Conservation (phyloP, 2,888 invertebrate species). For the Melanophora roralis region DNA sequence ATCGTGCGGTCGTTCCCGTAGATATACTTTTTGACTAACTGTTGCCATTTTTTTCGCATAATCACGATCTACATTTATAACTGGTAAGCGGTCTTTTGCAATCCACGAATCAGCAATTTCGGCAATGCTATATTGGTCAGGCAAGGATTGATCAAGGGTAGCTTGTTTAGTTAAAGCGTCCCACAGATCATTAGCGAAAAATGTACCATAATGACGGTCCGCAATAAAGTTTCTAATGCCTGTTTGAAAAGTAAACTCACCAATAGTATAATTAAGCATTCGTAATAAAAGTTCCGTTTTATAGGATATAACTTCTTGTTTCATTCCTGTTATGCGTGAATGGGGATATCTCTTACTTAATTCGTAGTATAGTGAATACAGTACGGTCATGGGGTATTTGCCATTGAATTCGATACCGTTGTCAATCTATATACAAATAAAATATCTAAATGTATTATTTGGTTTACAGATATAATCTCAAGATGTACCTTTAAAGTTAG, state of each 20-base stretch:
- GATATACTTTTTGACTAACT: conserved; percentile 82
- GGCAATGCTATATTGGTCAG: conserved; percentile 80
- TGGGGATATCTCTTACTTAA: conserved; percentile 88
- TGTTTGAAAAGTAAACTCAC: conserved; percentile 85
- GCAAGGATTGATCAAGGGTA: conserved; percentile 79
- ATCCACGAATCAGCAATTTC: conserved; percentile 90
- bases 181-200: conserved; percentile 90
- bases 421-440: conserved; percentile 79
- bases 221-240: conserved; percentile 85
- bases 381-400: conserved; percentile 88
- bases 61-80: conserved; percentile 84
- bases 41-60: conserved; percentile 81
- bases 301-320: conserved; percentile 84
- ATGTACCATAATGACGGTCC: conserved; percentile 84
- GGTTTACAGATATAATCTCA: no score
- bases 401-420: conserved; percentile 85
- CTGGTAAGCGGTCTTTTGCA: conserved; percentile 86
- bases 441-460: no score
- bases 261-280: conserved; percentile 92
- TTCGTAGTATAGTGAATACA: conserved; percentile 88
- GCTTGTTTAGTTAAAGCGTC: conserved; percentile 84
- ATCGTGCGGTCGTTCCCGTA: conserved; percentile 85
- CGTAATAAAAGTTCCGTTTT: conserved; percentile 89
- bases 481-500: conserved; percentile 79
- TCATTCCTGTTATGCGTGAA: conserved; percentile 85